phyloP scores from a whole-genome alignment of 2,888 invertebrate genomes.

The Erebia palarica region DNA sequence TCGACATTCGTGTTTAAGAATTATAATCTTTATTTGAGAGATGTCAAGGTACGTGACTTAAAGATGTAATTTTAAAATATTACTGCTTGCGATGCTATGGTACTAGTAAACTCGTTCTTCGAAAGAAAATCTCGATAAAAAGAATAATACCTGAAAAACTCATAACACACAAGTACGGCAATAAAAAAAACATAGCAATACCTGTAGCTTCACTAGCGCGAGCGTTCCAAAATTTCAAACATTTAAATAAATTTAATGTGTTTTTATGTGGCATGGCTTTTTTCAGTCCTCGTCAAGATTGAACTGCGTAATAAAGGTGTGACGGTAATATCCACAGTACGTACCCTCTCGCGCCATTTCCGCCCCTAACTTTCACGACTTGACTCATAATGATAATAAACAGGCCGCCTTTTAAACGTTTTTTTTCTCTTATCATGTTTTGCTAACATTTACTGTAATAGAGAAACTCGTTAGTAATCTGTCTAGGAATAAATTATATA shows the following conservation, averaged over 20 bases:
- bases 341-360: conserved; percentile 65
- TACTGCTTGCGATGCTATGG: no score
- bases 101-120: no score
- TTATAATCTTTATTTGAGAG: no score
- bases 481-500: not conserved
- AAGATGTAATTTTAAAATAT: no score
- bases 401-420: conserved; percentile 68
- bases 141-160: not conserved
- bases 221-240: conserved; percentile 5
- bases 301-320: conserved; percentile 61
- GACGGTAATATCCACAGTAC: conserved; percentile 47
- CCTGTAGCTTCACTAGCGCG: not conserved
- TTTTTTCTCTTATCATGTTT: conserved; percentile 54
- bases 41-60: no score
- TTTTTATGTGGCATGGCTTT: conserved; percentile 32
- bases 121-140: not conserved
- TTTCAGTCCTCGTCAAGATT: conserved; percentile 45
- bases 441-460: conserved; percentile 64
- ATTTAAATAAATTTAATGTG: conserved; percentile 17
- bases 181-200: conserved; percentile 5
- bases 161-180: not conserved
- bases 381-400: conserved; percentile 75
- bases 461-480: conserved; percentile 51
- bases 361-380: conserved; percentile 73
- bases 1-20: no score